phyloP scores from a whole-genome alignment of 2,888 invertebrate genomes.

The Ochropleura plecta region DNA sequence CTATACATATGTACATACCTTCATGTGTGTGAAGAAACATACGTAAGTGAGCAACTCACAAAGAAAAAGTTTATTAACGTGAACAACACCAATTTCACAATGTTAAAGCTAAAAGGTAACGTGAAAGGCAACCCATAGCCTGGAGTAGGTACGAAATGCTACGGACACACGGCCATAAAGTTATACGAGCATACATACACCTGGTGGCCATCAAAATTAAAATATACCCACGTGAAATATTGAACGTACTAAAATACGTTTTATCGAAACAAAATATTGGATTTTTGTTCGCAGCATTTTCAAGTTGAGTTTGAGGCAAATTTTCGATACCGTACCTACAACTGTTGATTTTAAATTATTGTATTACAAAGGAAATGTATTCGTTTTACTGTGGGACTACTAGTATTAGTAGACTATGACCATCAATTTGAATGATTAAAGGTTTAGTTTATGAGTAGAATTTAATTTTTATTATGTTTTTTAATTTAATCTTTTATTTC shows the following conservation, averaged over 20 bases:
- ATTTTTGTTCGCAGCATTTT: conserved; percentile 29
- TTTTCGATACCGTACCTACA: background rate
- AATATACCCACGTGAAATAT: conserved; percentile 46
- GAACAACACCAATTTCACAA: conserved; percentile 70
- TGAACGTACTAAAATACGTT: conserved; percentile 44
- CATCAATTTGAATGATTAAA: background rate
- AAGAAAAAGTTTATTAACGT: conserved; percentile 71
- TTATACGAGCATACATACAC: conserved; percentile 51
- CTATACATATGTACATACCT: conserved; percentile 4
- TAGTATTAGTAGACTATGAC: background rate
- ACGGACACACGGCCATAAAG: conserved; percentile 58
- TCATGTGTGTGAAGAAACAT: conserved; percentile 40
- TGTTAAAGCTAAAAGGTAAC: conserved; percentile 67
- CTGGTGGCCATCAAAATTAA: conserved; percentile 55
- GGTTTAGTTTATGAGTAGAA: too few relatives aligned
- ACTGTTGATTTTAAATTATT: background rate
- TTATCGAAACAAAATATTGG: conserved; percentile 28
- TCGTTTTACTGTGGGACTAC: background rate
- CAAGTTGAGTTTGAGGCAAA: background rate
- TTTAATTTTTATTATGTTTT: too few relatives aligned
- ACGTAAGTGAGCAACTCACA: conserved; percentile 63
- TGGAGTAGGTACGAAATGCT: conserved; percentile 48
- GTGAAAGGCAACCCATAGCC: conserved; percentile 50
- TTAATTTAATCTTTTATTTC: too few relatives aligned
- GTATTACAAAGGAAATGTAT: background rate